Evolutionary conservation across 2,797 vertebrate species (phyloP).

Genomic region (Gymnopithys bicolor): DNA sequence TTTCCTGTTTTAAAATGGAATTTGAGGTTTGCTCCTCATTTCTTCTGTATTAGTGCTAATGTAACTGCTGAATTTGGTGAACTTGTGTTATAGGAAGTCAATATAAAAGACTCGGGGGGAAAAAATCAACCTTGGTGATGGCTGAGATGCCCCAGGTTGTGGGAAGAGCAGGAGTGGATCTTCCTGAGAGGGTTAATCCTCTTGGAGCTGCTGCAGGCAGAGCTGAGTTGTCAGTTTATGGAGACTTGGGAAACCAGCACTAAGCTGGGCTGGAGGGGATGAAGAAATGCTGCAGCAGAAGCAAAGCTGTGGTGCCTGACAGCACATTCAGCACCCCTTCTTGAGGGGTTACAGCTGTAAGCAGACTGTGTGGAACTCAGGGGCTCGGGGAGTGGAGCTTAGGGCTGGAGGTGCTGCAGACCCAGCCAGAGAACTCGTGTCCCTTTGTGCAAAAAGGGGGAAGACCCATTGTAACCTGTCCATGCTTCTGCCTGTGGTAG

Average conservation of each 20-base stretch:
- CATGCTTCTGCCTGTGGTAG: neutral
- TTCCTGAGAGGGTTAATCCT: neutral
- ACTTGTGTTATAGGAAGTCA: neutral
- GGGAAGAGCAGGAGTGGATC: neutral
- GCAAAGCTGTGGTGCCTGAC: neutral
- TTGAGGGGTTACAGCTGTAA: rapidly evolving
- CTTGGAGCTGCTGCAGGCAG: neutral
- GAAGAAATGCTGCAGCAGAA: neutral
- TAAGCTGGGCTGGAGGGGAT: neutral
- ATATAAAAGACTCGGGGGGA: neutral
- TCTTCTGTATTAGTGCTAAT: neutral
- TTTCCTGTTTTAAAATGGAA: neutral
- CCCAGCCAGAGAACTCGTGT: rapidly evolving
- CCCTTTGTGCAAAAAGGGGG: neutral
- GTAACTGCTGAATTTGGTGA: neutral
- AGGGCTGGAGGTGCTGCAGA: neutral
- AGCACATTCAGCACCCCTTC: neutral
- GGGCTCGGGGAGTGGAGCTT: rapidly evolving
- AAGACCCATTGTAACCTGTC: rapidly evolving
- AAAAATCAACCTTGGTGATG: neutral
- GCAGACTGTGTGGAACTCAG: rapidly evolving
- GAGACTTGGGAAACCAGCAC: neutral
- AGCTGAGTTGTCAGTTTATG: neutral
- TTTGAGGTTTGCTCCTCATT: neutral
- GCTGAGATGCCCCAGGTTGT: neutral